Percentiles rank a stretch among this genome's conserved stretches.
Conservation (phyloP, 2,888 invertebrate species). For the Corythucha ciliata region DNA sequence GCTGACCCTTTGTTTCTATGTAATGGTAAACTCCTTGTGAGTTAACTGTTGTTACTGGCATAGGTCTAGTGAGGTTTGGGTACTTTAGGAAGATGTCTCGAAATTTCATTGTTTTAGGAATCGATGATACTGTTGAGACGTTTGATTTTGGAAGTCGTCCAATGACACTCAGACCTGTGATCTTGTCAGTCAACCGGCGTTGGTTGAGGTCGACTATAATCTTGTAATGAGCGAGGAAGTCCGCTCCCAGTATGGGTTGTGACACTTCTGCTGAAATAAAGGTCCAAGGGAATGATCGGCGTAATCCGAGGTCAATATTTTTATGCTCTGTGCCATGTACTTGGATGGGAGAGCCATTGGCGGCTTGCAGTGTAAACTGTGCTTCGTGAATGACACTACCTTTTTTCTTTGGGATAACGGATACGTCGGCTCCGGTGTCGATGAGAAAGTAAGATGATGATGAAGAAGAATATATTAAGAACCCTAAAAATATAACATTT, state of each 20-base stretch:
- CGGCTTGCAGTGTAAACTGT: not conserved
- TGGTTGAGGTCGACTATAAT: conserved; percentile 25
- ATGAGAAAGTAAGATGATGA: too few species aligned
- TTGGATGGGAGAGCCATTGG: not conserved
- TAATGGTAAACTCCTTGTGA: conserved; percentile 24
- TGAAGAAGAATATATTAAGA: too few species aligned
- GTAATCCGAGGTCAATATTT: not conserved
- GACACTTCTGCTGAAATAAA: not conserved
- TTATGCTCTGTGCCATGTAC: not conserved
- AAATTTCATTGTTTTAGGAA: conserved; percentile 11
- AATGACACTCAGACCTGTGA: conserved; percentile 9
- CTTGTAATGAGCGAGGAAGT: conserved; percentile 15
- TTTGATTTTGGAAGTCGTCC: not conserved
- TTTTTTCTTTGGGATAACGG: not conserved
- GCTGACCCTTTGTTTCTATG: conserved; percentile 37
- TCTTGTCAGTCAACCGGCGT: conserved; percentile 16
- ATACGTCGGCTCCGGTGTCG: conserved; percentile 7
- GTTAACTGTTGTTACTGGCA: not conserved
- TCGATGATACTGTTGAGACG: not conserved
- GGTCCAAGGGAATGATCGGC: not conserved
- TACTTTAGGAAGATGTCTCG: conserved; percentile 6
- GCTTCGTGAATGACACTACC: not conserved
- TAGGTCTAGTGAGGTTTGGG: conserved; percentile 14
- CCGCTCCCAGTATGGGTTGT: not conserved
- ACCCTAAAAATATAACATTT: too few species aligned